Evolutionary conservation across 2,888 invertebrate genomes (phyloP), one percentile per base, ranked within the genome.

Genomic region (Epistrophella euchroma): DNA sequence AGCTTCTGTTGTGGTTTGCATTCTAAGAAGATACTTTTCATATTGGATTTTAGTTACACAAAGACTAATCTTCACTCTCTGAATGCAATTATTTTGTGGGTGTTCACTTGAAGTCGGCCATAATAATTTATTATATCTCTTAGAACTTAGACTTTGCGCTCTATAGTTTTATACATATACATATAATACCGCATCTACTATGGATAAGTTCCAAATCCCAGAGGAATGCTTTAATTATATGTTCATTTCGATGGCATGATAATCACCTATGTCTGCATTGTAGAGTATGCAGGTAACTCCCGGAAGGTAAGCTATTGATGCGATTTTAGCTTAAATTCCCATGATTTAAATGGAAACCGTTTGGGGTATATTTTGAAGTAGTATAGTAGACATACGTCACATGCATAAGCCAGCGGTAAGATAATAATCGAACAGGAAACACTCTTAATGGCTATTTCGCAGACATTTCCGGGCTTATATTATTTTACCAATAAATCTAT

Each of bases 141-240:
- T 13, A 68, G 58, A 40, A n/a, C 32, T 15, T 13, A 68, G 58
- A 40, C 35, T 64, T 64, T 64, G 45, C 11, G 19, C 35, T 32
- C n/a, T 37, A 45, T n/a, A 43, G 64, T 17, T 47, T 37, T 11
- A 40, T 32, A 11, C 28, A 47, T 6, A 37, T 32, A 11, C 64
- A 64, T 11, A 64, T 45, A 17, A 15, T 43, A 45, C 13, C n/a
- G 28, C 28, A 71, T 25, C 25, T 19, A 11, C 35, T 28, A 11
- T n/a, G 19, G 0, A 13, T 35, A 19, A 60, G 43, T 40, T 19
- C 35, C 35, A 32, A 28, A 45, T 70, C 62, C 62, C 71, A 22
- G 17, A 71, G 71, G 79, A 84, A 79, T 74, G 84, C 52, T 79
- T 79, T 79, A 84, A 84, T 84, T 84, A 84, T 84, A 84, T 84